Evolutionary conservation across 2,888 invertebrate genomes (phyloP).

Genomic region (Drosophila greeni): DNA sequence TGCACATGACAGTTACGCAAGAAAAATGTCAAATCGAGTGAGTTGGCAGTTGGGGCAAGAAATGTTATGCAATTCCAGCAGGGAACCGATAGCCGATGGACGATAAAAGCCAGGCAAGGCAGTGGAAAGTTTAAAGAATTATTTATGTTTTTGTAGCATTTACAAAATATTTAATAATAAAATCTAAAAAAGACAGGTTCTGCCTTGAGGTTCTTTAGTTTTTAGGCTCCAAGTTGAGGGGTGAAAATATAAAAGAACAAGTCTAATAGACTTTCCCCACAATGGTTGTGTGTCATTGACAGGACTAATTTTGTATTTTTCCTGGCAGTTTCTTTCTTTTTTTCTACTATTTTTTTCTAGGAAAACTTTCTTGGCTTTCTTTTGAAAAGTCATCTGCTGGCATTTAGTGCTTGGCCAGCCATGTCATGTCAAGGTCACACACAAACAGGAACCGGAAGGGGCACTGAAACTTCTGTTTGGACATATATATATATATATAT

Average conservation of each 20-base stretch:
- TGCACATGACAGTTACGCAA: slow-evolving; percentile 55
- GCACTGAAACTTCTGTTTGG: background rate
- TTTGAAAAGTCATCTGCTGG: slow-evolving; percentile 44
- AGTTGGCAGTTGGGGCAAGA: slow-evolving; percentile 19
- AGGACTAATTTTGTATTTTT: slow-evolving; percentile 6
- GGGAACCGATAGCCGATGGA: slow-evolving; percentile 20
- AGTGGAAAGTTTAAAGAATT: too few relatives aligned
- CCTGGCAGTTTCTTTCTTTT: background rate
- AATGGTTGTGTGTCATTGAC: background rate
- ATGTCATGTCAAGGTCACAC: slow-evolving; percentile 67
- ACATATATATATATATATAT: background rate
- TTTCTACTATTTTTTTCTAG: background rate
- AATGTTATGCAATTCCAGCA: slow-evolving; percentile 39
- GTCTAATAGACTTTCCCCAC: background rate
- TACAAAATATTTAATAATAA: background rate
- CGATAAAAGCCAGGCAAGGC: slow-evolving; percentile 6
- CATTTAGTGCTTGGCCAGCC: slow-evolving; percentile 63
- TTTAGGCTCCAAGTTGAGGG: background rate
- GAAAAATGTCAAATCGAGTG: slow-evolving; percentile 40
- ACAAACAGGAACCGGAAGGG: slow-evolving; percentile 7
- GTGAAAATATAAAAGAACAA: background rate
- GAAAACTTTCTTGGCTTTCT: slow-evolving; percentile 1
- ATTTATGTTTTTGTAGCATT: background rate
- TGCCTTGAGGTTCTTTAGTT: background rate
- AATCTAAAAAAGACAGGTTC: too few relatives aligned